These are phyloP conservation scores for Corvus cornix DNA, from an alignment of 2,113 vertebrate genomes.

Conservation along the genomic window DNA sequence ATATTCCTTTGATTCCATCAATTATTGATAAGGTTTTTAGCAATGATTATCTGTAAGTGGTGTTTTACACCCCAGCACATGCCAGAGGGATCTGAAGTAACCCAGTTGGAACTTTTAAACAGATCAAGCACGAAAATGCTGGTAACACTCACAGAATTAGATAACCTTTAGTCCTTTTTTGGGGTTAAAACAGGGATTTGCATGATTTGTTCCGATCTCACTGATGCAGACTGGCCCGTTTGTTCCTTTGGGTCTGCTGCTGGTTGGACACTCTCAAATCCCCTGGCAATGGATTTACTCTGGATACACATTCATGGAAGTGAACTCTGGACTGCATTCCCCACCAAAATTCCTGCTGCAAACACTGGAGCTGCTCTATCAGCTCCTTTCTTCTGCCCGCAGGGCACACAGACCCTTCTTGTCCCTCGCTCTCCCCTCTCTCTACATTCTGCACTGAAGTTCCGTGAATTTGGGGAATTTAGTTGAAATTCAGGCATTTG, in stretches of 20 bases:
- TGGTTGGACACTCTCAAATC: neutral
- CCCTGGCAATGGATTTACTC: neutral
- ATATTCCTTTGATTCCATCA: accelerated
- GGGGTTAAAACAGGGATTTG: neutral
- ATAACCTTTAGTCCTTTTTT: neutral
- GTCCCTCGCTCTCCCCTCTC: neutral
- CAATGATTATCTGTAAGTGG: neutral
- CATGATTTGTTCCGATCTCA: neutral
- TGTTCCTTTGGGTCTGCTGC: neutral
- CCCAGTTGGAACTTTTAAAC: neutral
- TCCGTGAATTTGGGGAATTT: neutral
- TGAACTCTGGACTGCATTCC: neutral
- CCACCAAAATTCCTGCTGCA: neutral
- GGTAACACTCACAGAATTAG: accelerated
- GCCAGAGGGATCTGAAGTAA: neutral
- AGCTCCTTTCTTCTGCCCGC: neutral
- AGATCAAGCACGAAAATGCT: neutral
- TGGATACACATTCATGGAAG: neutral
- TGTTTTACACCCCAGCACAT: neutral
- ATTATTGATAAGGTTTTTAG: neutral
- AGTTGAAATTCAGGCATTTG: slow-evolving; percentile 11
- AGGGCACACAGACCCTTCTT: neutral
- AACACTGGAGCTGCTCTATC: neutral
- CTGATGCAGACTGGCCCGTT: neutral
- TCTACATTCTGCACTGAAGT: neutral